Evolutionary conservation across 2,113 vertebrate species (phyloP).

Genomic region (Ctenodactylus gundi): DNA sequence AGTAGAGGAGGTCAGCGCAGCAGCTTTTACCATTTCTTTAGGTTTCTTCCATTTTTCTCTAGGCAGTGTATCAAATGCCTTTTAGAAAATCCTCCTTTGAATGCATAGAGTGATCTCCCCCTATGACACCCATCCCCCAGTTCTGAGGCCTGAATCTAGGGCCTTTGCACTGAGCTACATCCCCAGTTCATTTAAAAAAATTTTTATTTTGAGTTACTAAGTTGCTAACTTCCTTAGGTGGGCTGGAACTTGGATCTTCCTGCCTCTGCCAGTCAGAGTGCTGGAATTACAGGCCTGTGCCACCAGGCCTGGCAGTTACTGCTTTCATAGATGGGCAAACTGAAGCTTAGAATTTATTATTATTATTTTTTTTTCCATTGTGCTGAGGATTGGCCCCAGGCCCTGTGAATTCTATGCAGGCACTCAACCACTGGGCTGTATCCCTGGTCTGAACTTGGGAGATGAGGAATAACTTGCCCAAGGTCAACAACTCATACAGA

Average conservation of each 20-base stretch:
- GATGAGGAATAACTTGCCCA: slow-evolving; percentile 40
- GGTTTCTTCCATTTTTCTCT: neutral
- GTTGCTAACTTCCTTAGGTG: too few species aligned
- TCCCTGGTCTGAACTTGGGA: neutral
- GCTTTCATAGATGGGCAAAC: slow-evolving; percentile 8
- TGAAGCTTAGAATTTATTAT: too few species aligned
- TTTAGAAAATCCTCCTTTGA: slow-evolving; percentile 48
- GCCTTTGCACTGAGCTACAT: too few species aligned
- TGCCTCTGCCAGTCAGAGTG: too few species aligned
- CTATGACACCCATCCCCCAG: too few species aligned
- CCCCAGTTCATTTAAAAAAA: too few species aligned
- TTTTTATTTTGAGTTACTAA: too few species aligned
- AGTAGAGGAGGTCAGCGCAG: neutral
- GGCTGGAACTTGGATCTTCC: too few species aligned
- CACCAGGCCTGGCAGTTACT: too few species aligned
- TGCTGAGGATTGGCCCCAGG: neutral
- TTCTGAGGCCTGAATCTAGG: too few species aligned
- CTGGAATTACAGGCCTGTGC: too few species aligned
- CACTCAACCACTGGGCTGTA: neutral
- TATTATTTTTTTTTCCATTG: neutral
- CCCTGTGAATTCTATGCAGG: neutral
- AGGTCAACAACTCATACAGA: slow-evolving; percentile 4
- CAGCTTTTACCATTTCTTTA: neutral
- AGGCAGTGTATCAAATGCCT: neutral
- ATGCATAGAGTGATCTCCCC: slow-evolving; percentile 35